Conservation (phyloP, 2,113 vertebrate species). For the Nanorana parkeri region DNA sequence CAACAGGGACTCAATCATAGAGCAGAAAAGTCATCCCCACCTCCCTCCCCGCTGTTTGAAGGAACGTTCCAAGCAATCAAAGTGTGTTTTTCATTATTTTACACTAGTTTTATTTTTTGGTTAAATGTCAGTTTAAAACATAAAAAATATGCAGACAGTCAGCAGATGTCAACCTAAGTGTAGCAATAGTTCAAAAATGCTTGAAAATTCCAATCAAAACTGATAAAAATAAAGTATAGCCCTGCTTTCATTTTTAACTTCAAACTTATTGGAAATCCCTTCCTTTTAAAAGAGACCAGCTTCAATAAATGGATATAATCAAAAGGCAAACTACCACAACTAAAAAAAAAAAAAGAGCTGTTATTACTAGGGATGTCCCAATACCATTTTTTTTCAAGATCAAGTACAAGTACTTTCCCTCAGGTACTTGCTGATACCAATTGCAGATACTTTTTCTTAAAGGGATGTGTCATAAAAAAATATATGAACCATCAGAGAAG, state of each 20-base stretch:
- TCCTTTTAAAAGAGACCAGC: constrained; percentile 1
- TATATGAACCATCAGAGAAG: too few relatives aligned
- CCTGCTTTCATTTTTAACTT: constrained; percentile 5
- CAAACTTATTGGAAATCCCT: constrained; percentile 14
- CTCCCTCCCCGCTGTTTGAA: constrained; percentile 20
- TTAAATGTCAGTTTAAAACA: constrained; percentile 26
- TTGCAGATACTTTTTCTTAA: too few relatives aligned
- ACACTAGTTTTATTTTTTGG: constrained; percentile 27
- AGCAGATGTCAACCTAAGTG: constrained; percentile 23
- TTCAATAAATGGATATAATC: not conserved
- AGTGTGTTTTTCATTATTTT: constrained; percentile 51
- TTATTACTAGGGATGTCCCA: too few relatives aligned
- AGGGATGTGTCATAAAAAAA: too few relatives aligned
- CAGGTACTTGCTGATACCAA: too few relatives aligned
- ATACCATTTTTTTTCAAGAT: too few relatives aligned
- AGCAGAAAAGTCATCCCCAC: not conserved
- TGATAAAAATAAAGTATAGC: not conserved
- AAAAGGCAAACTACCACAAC: too few relatives aligned
- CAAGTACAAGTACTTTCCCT: too few relatives aligned
- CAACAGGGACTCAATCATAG: constrained; percentile 49
- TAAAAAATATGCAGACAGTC: constrained; percentile 41
- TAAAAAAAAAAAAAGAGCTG: too few relatives aligned
- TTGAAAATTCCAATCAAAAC: not conserved
- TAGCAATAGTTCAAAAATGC: not conserved
- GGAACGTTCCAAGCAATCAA: constrained; percentile 17